Percentiles rank a stretch among this genome's conserved stretches.
These are phyloP conservation scores for Apaloderma vittatum DNA, from an alignment of 2,113 vertebrate genomes.

Conservation along the genomic window DNA sequence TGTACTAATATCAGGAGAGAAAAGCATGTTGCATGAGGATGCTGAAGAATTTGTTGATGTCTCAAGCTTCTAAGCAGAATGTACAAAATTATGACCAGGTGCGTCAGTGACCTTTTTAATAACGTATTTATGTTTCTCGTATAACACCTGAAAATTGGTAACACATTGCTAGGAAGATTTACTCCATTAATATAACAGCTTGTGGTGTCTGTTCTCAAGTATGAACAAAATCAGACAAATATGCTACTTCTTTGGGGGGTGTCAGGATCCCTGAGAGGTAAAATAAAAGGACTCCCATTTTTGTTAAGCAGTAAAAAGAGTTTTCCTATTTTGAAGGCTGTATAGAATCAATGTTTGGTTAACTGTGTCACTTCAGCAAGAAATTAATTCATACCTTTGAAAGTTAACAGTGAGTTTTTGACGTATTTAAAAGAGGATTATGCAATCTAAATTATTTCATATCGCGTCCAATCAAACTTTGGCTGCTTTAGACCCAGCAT, in stretches of 20 bases:
- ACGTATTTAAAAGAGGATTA: constrained; percentile 3
- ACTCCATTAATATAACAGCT: background rate
- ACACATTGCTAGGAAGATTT: background rate
- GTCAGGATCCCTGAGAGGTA: background rate
- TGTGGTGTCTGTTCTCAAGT: background rate
- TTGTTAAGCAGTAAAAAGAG: background rate
- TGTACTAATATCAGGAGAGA: background rate
- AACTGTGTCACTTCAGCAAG: background rate
- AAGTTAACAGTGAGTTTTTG: background rate
- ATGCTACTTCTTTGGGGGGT: background rate
- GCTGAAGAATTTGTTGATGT: background rate
- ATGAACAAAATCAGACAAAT: background rate
- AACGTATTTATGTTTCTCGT: background rate
- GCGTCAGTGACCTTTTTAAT: background rate
- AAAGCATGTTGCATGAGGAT: accelerated
- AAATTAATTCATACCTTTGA: background rate
- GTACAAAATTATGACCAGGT: background rate
- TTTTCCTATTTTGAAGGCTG: background rate
- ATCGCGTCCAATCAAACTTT: background rate
- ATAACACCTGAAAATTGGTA: background rate
- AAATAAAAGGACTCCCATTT: background rate
- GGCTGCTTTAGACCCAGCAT: background rate
- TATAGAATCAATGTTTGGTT: background rate
- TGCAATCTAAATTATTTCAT: background rate
- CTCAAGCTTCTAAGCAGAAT: background rate